phyloP scores from a whole-genome alignment of 2,113 vertebrate genomes.

The Clarias macrocephalus region DNA sequence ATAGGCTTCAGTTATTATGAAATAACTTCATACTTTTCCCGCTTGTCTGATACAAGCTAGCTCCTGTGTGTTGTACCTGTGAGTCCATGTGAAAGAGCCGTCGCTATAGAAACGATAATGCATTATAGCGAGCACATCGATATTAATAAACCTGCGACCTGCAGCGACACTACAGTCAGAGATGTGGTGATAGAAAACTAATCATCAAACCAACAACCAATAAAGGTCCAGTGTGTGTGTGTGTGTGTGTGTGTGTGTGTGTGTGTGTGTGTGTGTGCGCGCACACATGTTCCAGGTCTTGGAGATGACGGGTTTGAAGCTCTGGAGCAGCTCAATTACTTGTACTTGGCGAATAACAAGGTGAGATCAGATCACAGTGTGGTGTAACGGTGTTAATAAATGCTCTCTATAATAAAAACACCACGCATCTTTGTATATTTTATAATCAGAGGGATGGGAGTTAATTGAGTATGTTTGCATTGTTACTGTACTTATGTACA shows the following conservation, averaged over 20 bases:
- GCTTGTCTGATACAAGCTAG: not conserved
- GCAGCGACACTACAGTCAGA: too few species aligned
- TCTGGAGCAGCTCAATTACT: conserved; percentile 88
- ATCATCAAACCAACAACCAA: too few species aligned
- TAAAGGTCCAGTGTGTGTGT: not conserved
- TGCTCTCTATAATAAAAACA: not conserved
- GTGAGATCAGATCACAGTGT: conserved; percentile 68
- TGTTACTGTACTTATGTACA: too few species aligned
- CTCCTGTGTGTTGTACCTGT: not conserved
- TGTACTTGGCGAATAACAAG: conserved; percentile 97
- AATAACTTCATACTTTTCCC: not conserved
- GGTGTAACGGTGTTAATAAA: not conserved
- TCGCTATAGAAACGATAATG: too few species aligned
- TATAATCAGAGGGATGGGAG: not conserved
- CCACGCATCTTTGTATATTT: not conserved
- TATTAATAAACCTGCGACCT: too few species aligned
- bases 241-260: conserved; percentile 9
- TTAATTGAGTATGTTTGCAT: too few species aligned
- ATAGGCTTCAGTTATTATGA: not conserved
- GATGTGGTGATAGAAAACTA: too few species aligned
- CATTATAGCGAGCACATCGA: too few species aligned
- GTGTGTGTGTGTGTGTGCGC: too few species aligned
- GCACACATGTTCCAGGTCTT: conserved; percentile 77
- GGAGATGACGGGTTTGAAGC: conserved; percentile 91
- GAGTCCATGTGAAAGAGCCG: too few species aligned